Conservation (phyloP, 1,140 invertebrate species). For the Lethrus apterus region DNA sequence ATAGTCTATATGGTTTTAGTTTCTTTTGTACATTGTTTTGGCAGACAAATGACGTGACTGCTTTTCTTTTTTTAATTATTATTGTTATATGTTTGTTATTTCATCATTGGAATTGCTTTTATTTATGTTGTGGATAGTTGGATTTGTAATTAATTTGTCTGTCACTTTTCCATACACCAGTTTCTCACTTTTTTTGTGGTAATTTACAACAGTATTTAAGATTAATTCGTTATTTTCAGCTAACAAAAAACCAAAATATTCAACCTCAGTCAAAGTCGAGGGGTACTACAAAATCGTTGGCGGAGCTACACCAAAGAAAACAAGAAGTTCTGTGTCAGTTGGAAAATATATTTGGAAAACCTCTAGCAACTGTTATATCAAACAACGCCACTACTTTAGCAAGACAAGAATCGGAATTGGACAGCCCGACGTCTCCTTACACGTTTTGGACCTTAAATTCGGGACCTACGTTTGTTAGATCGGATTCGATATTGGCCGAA, state of each 20-base stretch:
- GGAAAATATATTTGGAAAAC: conserved; percentile 55
- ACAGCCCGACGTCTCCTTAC: conserved; percentile 38
- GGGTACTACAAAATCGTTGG: conserved; percentile 45
- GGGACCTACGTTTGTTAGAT: conserved; percentile 51
- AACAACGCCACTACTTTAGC: conserved; percentile 36
- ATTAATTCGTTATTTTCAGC: conserved; percentile 11
- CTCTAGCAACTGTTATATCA: conserved; percentile 42
- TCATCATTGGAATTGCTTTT: no score
- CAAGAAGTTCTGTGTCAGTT: conserved; percentile 60
- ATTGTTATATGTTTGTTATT: no score
- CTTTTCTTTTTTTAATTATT: no score
- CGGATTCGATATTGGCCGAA: conserved; percentile 59
- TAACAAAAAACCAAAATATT: conserved; percentile 26
- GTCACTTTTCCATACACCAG: no score
- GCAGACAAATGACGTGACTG: no score
- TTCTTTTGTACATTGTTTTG: no score
- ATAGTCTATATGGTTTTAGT: no score
- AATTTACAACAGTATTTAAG: no score
- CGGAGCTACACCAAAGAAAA: conserved; percentile 56
- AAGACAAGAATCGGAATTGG: conserved; percentile 43
- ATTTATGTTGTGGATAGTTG: no score
- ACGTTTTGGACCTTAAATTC: conserved; percentile 38
- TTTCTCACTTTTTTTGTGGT: no score
- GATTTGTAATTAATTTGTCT: no score
- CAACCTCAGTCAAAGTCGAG: conserved; percentile 19